Evolutionary conservation across 2,797 vertebrate genomes (phyloP), one percentile per base, ranked within the genome.

Genomic region (Threskiornis aethiopicus): DNA sequence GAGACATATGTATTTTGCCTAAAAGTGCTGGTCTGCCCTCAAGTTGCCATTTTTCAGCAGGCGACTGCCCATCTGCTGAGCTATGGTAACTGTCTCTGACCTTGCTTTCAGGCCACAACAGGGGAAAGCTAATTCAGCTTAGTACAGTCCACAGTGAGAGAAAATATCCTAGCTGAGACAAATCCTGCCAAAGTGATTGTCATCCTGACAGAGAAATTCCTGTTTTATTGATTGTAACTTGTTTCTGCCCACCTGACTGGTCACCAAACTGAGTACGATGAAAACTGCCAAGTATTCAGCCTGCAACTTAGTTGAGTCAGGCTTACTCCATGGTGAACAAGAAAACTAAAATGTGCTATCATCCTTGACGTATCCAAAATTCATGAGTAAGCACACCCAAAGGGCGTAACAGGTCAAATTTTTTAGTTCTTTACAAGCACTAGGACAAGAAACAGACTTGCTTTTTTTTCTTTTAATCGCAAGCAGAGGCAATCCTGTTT

Each of bases 271-370:
- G 41, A 94, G 28, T 20, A 58, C 65, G 75, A 46, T n/a, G 49
- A 91, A 84, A 84, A 84, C 44, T 87, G 82, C 46, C 81, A 92
- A 79, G 37, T 89, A 91, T 96, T 95, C 54, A 64, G 41, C n/a
- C 57, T 87, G 84, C 62, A 87, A 72, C 49, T 79, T 66, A 76
- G 44, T 61, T 91, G 44, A 83, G 35, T 47, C 62, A 26, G 37
- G 21, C 33, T 61, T 91, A 77, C 51, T 62, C 88, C 73, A 59
- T 39, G 10, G 42, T 51, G 26, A 93, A 47, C 42, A 90, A 66
- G 67, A 87, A 90, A 71, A 72, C 33, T 42, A 37, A 92, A 93
- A 73, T 20, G 15, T 83, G 33, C 76, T 57, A 88, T 73, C 33
- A 62, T 57, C n/a, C 86, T 66, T 42, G 33, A 91, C 39, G 64